Percentiles rank a stretch among this genome's conserved stretches.
phyloP scores from a whole-genome alignment of 2,888 invertebrate species.

The Ceramica pisi region DNA sequence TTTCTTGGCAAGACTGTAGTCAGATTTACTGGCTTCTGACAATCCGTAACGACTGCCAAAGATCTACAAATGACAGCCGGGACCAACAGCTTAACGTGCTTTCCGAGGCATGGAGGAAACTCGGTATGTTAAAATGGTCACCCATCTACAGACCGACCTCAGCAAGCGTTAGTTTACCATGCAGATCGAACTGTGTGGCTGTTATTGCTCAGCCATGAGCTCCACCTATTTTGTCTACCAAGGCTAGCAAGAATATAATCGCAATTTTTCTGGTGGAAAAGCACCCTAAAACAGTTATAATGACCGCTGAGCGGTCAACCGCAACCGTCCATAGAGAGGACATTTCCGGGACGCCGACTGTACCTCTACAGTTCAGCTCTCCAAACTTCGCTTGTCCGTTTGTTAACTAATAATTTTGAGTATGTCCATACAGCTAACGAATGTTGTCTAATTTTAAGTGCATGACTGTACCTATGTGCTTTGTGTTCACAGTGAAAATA shows the following conservation, averaged over 20 bases:
- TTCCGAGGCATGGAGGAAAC: no score
- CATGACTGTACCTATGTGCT: neutral
- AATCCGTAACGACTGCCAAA: no score
- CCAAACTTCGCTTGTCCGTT: conserved; percentile 51
- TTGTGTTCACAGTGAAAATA: neutral
- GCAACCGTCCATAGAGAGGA: conserved; percentile 11
- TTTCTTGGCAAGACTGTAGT: no score
- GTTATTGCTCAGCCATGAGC: no score
- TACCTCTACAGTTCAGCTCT: conserved; percentile 22
- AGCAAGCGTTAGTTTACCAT: no score
- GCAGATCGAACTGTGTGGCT: no score
- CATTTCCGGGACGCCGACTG: conserved; percentile 18
- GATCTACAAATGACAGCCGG: no score
- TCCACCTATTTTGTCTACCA: no score
- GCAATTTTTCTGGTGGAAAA: neutral
- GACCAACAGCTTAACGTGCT: no score
- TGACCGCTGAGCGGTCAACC: conserved; percentile 35
- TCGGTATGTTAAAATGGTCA: no score
- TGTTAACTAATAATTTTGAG: conserved; percentile 47
- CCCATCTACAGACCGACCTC: no score
- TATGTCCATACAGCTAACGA: conserved; percentile 37
- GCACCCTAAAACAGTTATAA: conserved; percentile 32
- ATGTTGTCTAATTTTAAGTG: conserved; percentile 31
- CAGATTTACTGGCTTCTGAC: no score
- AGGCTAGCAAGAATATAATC: neutral